Percentiles rank a stretch among this genome's conserved stretches.
Conservation (phyloP, 2,888 invertebrate genomes). For the Erpobdella octoculata region DNA sequence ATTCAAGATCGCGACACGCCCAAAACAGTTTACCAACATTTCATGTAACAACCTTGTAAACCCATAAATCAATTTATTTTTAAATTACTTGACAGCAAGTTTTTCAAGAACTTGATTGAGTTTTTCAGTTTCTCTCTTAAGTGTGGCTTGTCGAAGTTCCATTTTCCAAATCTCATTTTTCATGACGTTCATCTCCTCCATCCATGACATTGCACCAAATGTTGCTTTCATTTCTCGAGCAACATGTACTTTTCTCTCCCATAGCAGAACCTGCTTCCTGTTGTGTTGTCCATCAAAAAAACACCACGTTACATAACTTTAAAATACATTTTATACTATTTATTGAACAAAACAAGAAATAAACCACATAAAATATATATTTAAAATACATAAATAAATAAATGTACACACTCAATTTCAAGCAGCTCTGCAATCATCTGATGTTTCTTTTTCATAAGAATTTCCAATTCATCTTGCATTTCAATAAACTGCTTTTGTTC, state of each 20-base stretch:
- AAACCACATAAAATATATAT: too few species aligned
- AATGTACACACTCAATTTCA: slow-evolving; percentile 27
- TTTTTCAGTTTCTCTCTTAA: slow-evolving; percentile 23
- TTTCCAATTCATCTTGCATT: neutral
- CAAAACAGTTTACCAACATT: too few species aligned
- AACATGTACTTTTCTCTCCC: slow-evolving; percentile 22
- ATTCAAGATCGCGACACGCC: too few species aligned
- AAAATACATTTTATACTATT: too few species aligned
- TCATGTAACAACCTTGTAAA: too few species aligned
- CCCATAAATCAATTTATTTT: too few species aligned
- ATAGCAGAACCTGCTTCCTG: slow-evolving; percentile 23
- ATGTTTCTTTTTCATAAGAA: slow-evolving; percentile 5
- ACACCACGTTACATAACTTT: too few species aligned
- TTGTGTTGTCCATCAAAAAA: too few species aligned
- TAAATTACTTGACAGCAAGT: slow-evolving; percentile 22
- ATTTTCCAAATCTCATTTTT: slow-evolving; percentile 22
- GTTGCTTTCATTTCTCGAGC: slow-evolving; percentile 24
- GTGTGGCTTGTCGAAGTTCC: slow-evolving; percentile 10
- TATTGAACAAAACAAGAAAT: too few species aligned
- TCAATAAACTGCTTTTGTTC: slow-evolving; percentile 3
- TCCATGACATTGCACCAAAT: slow-evolving; percentile 9
- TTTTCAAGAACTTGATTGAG: slow-evolving; percentile 17
- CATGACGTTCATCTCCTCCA: slow-evolving; percentile 23
- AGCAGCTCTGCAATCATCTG: slow-evolving; percentile 18
- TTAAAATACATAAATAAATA: too few species aligned